phyloP scores from a whole-genome alignment of 2,113 vertebrate species.

The Trogon surrucura region DNA sequence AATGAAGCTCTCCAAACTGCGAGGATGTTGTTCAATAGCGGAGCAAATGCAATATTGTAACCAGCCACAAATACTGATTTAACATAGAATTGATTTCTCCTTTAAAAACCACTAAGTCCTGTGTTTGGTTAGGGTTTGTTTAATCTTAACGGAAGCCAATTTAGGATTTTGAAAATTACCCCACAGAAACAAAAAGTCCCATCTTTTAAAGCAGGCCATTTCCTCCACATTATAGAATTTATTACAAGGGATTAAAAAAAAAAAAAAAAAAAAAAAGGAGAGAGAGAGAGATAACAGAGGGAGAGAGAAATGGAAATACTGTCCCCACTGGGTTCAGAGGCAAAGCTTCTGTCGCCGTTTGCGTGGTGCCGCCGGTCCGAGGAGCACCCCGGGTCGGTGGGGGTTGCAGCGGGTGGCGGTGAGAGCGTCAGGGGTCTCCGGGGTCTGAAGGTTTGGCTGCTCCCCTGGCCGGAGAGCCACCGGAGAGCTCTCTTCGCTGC shows the following conservation, averaged over 20 bases:
- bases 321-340: too few relatives aligned
- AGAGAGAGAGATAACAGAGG: background rate
- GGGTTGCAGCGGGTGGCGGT: too few relatives aligned
- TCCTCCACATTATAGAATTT: background rate
- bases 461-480: background rate
- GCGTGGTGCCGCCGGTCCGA: fast-evolving
- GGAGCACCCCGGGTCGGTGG: too few relatives aligned
- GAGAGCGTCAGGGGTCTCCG: too few relatives aligned
- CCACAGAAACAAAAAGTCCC: background rate
- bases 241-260: background rate
- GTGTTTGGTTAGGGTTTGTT: background rate
- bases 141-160: background rate
- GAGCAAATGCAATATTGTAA: background rate
- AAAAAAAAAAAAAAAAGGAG: too few relatives aligned
- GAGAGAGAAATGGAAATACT: background rate
- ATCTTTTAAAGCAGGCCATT: background rate
- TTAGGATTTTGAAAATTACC: background rate
- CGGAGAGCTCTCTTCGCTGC: background rate
- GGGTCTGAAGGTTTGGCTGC: background rate
- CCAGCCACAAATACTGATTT: background rate
- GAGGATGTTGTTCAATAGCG: background rate
- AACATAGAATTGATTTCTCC: background rate
- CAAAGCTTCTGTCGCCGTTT: fast-evolving
- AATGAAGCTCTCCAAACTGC: background rate
- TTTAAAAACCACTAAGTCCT: background rate